Base-by-base conservation (phyloP, 1,140 invertebrate species). In the Drosophila hydei region DNA sequence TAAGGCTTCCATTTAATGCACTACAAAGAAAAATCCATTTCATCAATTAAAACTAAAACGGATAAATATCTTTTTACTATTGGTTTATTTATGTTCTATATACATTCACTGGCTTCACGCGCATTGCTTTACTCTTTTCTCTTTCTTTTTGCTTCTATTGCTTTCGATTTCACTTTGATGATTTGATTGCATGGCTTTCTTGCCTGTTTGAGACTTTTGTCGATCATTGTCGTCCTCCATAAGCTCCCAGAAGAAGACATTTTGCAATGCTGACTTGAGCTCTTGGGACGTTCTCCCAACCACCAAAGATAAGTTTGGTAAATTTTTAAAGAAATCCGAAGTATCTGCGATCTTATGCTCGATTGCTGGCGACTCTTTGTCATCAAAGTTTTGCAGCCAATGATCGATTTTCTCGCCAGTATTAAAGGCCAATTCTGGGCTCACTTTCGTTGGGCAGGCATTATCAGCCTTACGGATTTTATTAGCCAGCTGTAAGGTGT, bases 301-400 rank as follows among this genome's bases (percentile, higher is more conserved):
- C 0, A n/a, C 3, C 0, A n/a, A 14, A 0, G 47, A 36, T 9
- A 51, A 4, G 16, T 43, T 36, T 2, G 58, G 27, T 5, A 69
- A 47, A 6, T 30, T 54, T 0, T 47, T 42, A 3, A 62, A 69
- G 9, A 69, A 54, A 2, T 36, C 38, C 0, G 38, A 33, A 5
- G 48, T 62, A 16, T 62, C 65, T 12, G 36, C 8, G 18, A 47
- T 25, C 0, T 69, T 21, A 3, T 45, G 47, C 1, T 59, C 16
- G 3, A 45, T 4, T 1, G 30, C 25, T n/a, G 0, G 5, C 4
- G 27, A n/a, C 0, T 40, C 33, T 4, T 36, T 38, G 4, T 55
- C 47, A n/a, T 45, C 30, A 7, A 27, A 48, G 14, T 11, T 65
- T 21, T 56, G 11, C 11, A 56, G 8, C 27, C 51, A 56, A 14